phyloP scores from a whole-genome alignment of 2,113 vertebrate species.

The Mustela nigripes region DNA sequence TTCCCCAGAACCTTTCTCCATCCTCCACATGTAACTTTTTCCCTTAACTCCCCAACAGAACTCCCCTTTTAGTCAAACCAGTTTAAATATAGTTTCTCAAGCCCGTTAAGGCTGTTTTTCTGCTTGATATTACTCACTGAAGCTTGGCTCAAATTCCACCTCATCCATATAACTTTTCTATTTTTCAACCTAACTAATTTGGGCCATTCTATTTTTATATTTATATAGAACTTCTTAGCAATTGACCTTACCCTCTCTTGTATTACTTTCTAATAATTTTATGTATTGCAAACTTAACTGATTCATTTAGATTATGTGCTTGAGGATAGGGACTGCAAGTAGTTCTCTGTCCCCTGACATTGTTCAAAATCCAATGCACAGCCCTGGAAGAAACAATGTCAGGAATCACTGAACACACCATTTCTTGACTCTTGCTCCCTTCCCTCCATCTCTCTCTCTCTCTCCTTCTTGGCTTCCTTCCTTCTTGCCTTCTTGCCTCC shows the following conservation, averaged over 20 bases:
- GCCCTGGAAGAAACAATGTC: neutral
- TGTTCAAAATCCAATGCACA: neutral
- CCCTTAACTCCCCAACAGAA: neutral
- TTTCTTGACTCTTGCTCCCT: neutral
- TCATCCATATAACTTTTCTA: neutral
- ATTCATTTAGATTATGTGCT: neutral
- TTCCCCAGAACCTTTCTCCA: neutral
- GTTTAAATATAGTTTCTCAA: neutral
- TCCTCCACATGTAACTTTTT: neutral
- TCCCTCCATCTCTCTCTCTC: neutral
- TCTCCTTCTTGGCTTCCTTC: fast-evolving
- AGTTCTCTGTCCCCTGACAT: neutral
- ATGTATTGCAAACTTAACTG: neutral
- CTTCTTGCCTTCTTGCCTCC: neutral
- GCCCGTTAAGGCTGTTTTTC: neutral
- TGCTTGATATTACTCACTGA: neutral
- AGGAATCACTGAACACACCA: too few species aligned
- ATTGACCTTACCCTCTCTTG: neutral
- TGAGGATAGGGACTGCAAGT: neutral
- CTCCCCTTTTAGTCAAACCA: neutral
- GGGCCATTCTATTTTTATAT: neutral
- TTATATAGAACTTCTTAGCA: neutral
- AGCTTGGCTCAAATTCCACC: neutral
- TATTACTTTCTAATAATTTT: neutral
- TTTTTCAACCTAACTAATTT: neutral